These are phyloP conservation scores for Perognathus longimembris DNA, from an alignment of 2,113 vertebrate genomes.

Conservation along the genomic window DNA sequence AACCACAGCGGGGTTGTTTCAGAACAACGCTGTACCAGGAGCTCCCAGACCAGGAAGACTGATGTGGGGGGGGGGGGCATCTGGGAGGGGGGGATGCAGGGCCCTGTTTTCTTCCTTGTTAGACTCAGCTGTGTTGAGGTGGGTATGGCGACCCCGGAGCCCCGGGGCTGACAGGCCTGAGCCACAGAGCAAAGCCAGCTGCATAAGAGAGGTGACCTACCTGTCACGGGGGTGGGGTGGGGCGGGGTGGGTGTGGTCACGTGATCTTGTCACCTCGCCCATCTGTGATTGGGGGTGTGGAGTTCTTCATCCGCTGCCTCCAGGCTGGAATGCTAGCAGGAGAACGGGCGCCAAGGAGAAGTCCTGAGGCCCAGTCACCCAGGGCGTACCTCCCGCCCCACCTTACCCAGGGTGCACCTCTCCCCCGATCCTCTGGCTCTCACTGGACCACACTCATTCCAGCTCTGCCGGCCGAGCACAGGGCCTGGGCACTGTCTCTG, in stretches of 20 bases:
- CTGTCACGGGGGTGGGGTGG: too few species aligned
- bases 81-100: neutral
- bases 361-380: neutral
- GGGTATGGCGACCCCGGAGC: too few species aligned
- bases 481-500: neutral
- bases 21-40: neutral
- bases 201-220: too few species aligned
- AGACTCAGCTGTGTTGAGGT: neutral
- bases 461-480: too few species aligned
- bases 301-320: neutral
- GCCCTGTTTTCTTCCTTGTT: neutral
- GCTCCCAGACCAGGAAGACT: neutral
- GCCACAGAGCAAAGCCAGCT: neutral
- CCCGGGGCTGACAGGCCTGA: neutral
- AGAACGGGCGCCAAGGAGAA: neutral
- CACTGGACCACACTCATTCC: neutral
- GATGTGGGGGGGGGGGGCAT: too few species aligned
- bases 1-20: neutral
- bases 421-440: neutral
- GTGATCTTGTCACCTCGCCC: too few species aligned
- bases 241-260: too few species aligned
- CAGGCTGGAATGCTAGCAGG: neutral
- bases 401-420: neutral
- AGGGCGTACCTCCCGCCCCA: neutral
- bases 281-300: neutral